Conservation (phyloP, 2,888 invertebrate species). For the Lycophotia porphyrea region DNA sequence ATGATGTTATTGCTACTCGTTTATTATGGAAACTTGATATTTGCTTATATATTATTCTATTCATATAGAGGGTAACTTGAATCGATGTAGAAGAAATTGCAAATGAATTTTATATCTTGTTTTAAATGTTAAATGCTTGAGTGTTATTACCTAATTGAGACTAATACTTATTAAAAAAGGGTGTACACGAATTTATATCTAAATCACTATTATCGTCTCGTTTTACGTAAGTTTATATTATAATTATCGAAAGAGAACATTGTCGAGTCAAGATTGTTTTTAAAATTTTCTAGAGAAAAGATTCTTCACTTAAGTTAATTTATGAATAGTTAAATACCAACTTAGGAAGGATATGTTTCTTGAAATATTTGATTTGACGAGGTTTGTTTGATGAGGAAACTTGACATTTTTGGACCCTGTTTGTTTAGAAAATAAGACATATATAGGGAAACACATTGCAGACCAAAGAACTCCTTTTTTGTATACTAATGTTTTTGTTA, state of each 20-base stretch:
- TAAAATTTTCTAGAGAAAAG: background rate
- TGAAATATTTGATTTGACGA: too few species aligned
- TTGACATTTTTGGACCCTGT: too few species aligned
- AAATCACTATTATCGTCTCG: background rate
- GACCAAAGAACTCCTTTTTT: background rate
- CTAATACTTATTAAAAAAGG: conserved; percentile 17
- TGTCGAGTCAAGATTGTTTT: background rate
- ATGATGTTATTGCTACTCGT: conserved; percentile 37
- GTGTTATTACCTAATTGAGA: conserved; percentile 29
- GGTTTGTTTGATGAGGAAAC: too few species aligned
- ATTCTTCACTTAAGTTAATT: too few species aligned
- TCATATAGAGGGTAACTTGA: conserved; percentile 44
- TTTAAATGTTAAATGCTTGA: conserved; percentile 24
- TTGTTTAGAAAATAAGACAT: too few species aligned
- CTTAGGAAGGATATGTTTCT: too few species aligned
- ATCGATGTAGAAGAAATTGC: conserved; percentile 19
- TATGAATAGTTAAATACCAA: too few species aligned
- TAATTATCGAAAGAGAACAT: background rate
- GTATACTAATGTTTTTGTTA: too few species aligned
- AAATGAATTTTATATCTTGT: conserved; percentile 26
- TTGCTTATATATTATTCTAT: conserved; percentile 47
- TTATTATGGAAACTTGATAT: conserved; percentile 39
- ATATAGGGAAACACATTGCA: background rate
- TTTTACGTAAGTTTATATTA: conserved; percentile 14
- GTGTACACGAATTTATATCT: conserved; percentile 2